Base-by-base conservation (phyloP, 2,113 vertebrate species). In the Sciurus niger region DNA sequence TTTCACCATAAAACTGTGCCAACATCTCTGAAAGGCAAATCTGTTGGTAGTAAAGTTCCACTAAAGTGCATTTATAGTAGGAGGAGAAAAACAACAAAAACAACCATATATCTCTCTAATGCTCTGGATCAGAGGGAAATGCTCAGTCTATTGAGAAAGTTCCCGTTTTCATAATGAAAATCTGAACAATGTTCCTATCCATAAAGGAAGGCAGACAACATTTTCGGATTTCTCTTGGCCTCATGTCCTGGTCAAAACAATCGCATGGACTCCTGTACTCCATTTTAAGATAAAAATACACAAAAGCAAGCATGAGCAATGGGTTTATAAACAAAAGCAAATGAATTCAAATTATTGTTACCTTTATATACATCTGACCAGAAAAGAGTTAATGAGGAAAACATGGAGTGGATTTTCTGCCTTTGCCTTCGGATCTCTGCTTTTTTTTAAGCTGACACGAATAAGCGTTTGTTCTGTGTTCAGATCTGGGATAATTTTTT, bases 1-100 rank as follows among this genome's bases (percentile, higher is more conserved):
- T 96, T 48, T 85, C 43, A 40, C 37, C n/a, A 63, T 84, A 93
- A 96, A 96, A 93, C 65, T 18, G 72, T 34, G 87, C 82, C 70
- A 91, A n/a, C 40, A 85, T 92, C 84, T 95, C 63, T 90, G 86
- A 25, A 90, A 89, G 86, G 37, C 0, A 0, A 40, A 34, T 72
- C 70, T 91, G 8, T 32, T 25, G 63, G 55, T 89, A 37, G 37
- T 89, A 74, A 97, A 89, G 65, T 90, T 92, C 82, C 82, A 95
- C 73, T 93, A 63, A 94, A n/a, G 60, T 60, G 9, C 63, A 80
- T 83, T 93, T 89, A 77, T 11, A 87, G 28, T 72, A 73, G 32
- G 32, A 55, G 48, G 6, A 65, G 16, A 84, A 82, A 65, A 37
- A 60, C 34, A 2, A 32, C 55, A 79, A 8, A 67, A 68, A 34